Conservation (phyloP, 2,888 invertebrate species). For the Resseliella maxima region DNA sequence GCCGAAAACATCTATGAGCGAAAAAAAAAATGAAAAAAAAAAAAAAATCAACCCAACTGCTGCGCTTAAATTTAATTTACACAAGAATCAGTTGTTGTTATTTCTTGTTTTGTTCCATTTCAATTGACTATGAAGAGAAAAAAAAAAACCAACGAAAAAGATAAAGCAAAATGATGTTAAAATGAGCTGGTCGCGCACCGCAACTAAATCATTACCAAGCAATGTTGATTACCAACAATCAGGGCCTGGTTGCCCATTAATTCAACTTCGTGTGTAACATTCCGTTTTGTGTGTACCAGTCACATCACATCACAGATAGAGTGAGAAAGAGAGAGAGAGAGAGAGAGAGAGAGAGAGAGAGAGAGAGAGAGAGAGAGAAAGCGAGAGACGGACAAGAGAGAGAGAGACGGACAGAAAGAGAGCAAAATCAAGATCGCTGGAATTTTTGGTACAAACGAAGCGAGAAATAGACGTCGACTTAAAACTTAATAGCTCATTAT, state of each 20-base stretch:
- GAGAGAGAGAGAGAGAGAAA: too few species aligned
- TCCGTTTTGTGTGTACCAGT: too few species aligned
- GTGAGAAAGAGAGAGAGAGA: too few species aligned
- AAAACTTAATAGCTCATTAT: slow-evolving; percentile 40
- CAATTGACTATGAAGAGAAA: not conserved
- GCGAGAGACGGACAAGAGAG: too few species aligned
- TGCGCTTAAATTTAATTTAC: slow-evolving; percentile 44
- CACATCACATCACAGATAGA: too few species aligned
- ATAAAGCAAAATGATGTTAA: not conserved
- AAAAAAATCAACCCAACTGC: too few species aligned
- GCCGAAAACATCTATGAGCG: not conserved
- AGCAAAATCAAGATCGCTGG: too few species aligned
- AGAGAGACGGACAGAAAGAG: too few species aligned
- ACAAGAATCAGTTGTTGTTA: not conserved
- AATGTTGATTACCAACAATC: not conserved
- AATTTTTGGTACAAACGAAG: too few species aligned
- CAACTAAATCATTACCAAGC: not conserved
- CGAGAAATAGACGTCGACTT: not conserved
- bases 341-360: too few species aligned
- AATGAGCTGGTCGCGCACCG: not conserved
- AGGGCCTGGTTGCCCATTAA: not conserved
- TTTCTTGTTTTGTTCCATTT: not conserved
- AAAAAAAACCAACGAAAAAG: not conserved
- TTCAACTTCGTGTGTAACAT: not conserved
- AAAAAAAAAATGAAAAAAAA: too few species aligned